Percentiles rank a stretch among this genome's conserved stretches.
Conservation (phyloP, 1,140 invertebrate genomes). For the Sycophila sp. region DNA sequence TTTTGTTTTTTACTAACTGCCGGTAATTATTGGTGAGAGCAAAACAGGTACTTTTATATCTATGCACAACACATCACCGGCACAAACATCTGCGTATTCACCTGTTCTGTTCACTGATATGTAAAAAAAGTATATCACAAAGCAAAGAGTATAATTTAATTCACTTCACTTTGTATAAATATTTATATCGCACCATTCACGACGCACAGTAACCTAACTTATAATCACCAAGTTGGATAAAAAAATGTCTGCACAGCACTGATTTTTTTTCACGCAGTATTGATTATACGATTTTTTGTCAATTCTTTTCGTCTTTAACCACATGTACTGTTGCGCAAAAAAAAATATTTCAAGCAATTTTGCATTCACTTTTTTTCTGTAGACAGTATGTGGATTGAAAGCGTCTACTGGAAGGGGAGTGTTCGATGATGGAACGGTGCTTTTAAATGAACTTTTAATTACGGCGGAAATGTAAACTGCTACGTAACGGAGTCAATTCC, state of each 20-base stretch:
- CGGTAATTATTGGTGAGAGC: constrained; percentile 34
- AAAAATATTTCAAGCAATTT: no score
- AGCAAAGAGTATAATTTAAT: no score
- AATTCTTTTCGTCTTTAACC: neutral
- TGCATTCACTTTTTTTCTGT: neutral
- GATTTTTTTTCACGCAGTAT: constrained; percentile 37
- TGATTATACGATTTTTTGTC: neutral
- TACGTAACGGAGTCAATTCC: neutral
- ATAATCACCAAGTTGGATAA: constrained; percentile 40
- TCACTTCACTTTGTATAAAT: no score
- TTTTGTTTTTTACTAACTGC: neutral
- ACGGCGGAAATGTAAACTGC: neutral
- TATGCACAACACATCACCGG: constrained; percentile 26
- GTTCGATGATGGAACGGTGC: no score
- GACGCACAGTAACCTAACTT: constrained; percentile 36
- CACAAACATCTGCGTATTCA: constrained; percentile 20
- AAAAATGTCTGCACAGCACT: constrained; percentile 61
- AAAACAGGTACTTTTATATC: neutral
- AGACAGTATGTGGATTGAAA: neutral
- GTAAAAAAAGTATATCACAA: no score
- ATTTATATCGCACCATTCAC: constrained; percentile 31
- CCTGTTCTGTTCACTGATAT: neutral
- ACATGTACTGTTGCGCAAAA: no score
- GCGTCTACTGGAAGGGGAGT: no score
- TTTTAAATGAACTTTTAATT: neutral